Conservation (phyloP, 2,113 vertebrate species). For the Redunca redunca region DNA sequence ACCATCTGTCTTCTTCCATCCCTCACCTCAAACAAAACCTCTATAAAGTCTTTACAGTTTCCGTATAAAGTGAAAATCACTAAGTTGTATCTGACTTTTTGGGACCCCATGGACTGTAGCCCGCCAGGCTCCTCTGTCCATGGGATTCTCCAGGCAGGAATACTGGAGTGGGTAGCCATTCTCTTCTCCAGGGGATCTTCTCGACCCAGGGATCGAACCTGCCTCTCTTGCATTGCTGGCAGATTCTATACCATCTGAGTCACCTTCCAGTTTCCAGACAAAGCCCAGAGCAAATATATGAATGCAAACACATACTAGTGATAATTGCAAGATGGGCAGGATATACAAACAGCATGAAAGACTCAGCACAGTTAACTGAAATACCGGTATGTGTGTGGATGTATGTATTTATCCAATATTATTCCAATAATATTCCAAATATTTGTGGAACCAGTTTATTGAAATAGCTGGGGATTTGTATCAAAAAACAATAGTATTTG, state of each 20-base stretch:
- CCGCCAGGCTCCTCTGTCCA: rapidly evolving
- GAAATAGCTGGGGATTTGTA: background rate
- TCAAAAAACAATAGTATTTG: background rate
- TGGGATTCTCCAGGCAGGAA: background rate
- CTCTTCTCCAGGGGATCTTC: background rate
- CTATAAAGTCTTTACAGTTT: background rate
- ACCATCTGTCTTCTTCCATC: background rate
- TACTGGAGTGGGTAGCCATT: background rate
- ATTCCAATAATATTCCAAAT: background rate
- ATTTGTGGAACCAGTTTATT: background rate
- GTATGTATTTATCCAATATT: background rate
- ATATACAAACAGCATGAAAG: background rate
- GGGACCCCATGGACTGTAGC: background rate
- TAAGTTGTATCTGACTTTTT: background rate
- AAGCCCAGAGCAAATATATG: background rate
- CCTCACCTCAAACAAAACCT: background rate
- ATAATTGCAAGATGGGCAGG: rapidly evolving
- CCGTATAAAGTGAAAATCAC: background rate
- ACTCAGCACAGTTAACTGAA: background rate
- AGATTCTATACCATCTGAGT: background rate
- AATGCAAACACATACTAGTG: background rate
- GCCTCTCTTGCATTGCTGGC: background rate
- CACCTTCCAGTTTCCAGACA: background rate
- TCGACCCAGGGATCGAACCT: background rate
- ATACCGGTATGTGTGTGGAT: background rate